Conservation (phyloP, 1,140 invertebrate species). For the Anadara kagoshimensis region DNA sequence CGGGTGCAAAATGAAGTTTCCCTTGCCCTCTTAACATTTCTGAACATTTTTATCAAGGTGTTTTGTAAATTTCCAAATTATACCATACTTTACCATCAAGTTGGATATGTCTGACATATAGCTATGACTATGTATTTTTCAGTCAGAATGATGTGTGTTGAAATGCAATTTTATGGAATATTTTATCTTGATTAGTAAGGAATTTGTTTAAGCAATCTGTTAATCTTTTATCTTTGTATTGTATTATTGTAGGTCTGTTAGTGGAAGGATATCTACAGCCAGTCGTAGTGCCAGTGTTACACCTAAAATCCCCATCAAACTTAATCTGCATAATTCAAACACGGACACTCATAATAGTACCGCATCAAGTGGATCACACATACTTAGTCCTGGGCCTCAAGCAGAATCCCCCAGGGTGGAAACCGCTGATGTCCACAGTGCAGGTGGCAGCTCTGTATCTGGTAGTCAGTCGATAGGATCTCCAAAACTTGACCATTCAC, state of each 20-base stretch:
- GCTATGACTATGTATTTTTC: too few relatives aligned
- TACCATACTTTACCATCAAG: background rate
- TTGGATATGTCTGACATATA: too few relatives aligned
- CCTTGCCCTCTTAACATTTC: too few relatives aligned
- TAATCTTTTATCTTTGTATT: background rate
- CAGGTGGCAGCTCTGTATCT: slow-evolving; percentile 67
- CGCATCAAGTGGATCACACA: slow-evolving; percentile 71
- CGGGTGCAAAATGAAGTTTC: too few relatives aligned
- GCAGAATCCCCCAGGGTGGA: slow-evolving; percentile 50
- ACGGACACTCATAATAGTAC: slow-evolving; percentile 66
- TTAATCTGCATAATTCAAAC: slow-evolving; percentile 59
- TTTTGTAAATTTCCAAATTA: too few relatives aligned
- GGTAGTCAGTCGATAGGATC: slow-evolving; percentile 60
- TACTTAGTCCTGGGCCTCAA: slow-evolving; percentile 50
- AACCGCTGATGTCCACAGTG: slow-evolving; percentile 65
- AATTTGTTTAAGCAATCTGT: background rate
- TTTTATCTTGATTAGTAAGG: too few relatives aligned
- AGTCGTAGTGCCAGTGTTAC: slow-evolving; percentile 71
- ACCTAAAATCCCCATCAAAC: slow-evolving; percentile 66
- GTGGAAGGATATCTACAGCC: slow-evolving; percentile 64
- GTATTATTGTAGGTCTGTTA: slow-evolving; percentile 64
- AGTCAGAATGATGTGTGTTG: too few relatives aligned
- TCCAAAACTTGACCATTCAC: slow-evolving; percentile 27
- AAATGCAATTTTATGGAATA: too few relatives aligned
- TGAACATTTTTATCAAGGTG: too few relatives aligned